Conservation (phyloP, 2,888 invertebrate genomes). For the Eilema caniola region DNA sequence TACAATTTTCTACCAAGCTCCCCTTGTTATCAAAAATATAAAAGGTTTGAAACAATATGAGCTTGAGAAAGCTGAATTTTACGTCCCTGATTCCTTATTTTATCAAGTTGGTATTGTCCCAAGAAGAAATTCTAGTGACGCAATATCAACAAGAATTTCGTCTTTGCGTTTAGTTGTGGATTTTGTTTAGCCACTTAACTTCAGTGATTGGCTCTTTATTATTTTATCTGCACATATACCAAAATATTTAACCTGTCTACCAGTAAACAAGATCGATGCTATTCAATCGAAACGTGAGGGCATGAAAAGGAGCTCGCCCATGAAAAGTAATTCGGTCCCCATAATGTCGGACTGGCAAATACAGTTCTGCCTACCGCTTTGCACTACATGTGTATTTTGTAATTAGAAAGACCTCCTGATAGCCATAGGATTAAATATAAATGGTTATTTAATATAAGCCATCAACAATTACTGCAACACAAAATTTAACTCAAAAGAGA, state of each 20-base stretch:
- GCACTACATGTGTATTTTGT: too few species aligned
- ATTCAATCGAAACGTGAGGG: background rate
- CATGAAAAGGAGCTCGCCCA: too few species aligned
- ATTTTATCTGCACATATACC: background rate
- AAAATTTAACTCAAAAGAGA: too few species aligned
- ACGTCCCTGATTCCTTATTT: background rate
- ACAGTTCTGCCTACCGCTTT: too few species aligned
- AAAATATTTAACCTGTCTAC: background rate
- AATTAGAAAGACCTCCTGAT: too few species aligned
- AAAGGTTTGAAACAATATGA: background rate
- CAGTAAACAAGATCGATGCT: background rate
- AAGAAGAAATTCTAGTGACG: background rate
- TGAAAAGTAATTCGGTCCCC: too few species aligned
- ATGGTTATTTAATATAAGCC: too few species aligned
- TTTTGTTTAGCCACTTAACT: background rate
- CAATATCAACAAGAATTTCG: too few species aligned
- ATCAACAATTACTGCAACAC: too few species aligned
- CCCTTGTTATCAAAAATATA: background rate
- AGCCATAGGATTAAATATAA: too few species aligned
- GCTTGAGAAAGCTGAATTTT: background rate
- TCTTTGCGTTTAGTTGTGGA: background rate
- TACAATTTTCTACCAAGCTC: background rate
- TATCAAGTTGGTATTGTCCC: background rate
- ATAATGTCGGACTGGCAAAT: too few species aligned
- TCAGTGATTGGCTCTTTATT: slow-evolving; percentile 1